phyloP scores from a whole-genome alignment of 2,797 vertebrate species.

The Pelochelys cantorii region DNA sequence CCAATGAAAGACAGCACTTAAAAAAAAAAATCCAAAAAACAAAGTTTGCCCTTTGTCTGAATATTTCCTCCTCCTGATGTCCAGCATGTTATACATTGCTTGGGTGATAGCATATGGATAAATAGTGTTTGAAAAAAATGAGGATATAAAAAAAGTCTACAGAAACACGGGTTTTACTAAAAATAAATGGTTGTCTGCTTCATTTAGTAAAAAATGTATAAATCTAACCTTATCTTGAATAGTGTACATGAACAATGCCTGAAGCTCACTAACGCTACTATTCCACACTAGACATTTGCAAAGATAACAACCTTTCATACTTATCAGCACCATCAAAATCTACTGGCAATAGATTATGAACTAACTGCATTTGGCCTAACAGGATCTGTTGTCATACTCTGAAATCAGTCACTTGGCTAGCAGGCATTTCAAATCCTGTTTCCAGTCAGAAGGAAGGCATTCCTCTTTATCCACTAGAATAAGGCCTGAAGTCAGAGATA shows the following conservation, averaged over 20 bases:
- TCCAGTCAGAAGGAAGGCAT: background rate
- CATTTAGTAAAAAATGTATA: slow-evolving; percentile 10
- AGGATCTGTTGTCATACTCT: background rate
- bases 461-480: background rate
- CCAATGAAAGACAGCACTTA: background rate
- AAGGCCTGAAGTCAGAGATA: background rate
- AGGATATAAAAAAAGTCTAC: slow-evolving; percentile 3
- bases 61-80: background rate
- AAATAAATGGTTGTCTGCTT: background rate
- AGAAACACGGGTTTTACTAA: background rate
- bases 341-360: background rate
- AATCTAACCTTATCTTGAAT: background rate
- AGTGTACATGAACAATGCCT: background rate
- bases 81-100: background rate
- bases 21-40: background rate
- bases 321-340: slow-evolving; percentile 20
- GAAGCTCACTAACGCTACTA: slow-evolving; percentile 6
- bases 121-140: background rate
- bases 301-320: slow-evolving; percentile 23
- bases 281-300: background rate
- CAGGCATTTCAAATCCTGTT: background rate
- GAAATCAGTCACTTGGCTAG: background rate
- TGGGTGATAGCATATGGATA: background rate
- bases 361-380: background rate
- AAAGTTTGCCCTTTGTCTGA: background rate